A percentile compares a stretch with the other conserved stretches of the same genome.
Evolutionary conservation across 2,797 vertebrate species (phyloP).

Genomic region (Alfaro cultratus): DNA sequence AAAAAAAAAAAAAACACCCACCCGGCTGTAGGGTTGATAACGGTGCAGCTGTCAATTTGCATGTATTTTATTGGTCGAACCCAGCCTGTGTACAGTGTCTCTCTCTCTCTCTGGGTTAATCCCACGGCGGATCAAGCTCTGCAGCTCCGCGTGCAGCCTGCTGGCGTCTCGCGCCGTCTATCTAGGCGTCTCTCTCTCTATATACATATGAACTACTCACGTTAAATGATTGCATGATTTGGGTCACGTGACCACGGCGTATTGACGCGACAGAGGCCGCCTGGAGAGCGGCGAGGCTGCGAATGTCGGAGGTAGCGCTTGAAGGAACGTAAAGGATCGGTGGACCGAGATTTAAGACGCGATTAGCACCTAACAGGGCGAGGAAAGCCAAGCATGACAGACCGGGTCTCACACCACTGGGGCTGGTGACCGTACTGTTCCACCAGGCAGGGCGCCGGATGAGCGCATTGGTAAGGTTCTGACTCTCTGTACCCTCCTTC

Average conservation of each 20-base stretch:
- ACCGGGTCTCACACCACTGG: constrained; percentile 30
- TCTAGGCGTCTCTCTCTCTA: neutral
- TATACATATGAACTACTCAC: constrained; percentile 31
- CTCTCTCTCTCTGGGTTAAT: constrained; percentile 59
- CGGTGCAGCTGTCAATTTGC: constrained; percentile 79
- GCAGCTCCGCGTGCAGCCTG: constrained; percentile 45
- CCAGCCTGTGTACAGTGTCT: constrained; percentile 58
- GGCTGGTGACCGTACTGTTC: constrained; percentile 47
- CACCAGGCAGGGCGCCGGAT: constrained; percentile 49
- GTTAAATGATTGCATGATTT: constrained; percentile 69
- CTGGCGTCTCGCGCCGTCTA: constrained; percentile 29
- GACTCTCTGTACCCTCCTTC: neutral
- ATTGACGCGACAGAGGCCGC: constrained; percentile 33
- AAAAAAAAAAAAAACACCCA: constrained; percentile 32
- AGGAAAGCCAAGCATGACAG: constrained; percentile 48
- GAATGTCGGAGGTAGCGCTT: constrained; percentile 43
- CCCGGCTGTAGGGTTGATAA: constrained; percentile 62
- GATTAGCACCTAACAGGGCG: constrained; percentile 25
- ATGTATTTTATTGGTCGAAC: constrained; percentile 70
- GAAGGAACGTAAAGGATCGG: constrained; percentile 31
- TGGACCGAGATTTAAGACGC: constrained; percentile 61
- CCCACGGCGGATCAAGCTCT: constrained; percentile 70
- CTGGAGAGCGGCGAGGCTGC: constrained; percentile 16
- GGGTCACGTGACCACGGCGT: constrained; percentile 44
- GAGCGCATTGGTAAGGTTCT: constrained; percentile 66